A percentile compares a stretch with the other conserved stretches of the same genome.
Evolutionary conservation across 1,140 invertebrate genomes (phyloP).

Genomic region (Alviniconcha marisindica): DNA sequence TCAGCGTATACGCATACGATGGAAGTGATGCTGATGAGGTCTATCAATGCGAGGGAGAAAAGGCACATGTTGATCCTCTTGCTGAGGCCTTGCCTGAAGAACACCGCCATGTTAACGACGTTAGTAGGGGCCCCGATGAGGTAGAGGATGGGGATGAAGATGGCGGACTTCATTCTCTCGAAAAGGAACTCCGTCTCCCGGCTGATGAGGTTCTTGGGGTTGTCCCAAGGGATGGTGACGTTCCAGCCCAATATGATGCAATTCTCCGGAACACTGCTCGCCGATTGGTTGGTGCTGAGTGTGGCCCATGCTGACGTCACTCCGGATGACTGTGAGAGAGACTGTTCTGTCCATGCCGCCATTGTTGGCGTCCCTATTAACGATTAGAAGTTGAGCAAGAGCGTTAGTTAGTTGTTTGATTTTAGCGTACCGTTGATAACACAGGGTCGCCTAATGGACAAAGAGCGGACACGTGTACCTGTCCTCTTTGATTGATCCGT

Average conservation of each 20-base stretch:
- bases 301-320: no score
- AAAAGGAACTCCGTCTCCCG: not conserved
- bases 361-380: no score
- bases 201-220: not conserved
- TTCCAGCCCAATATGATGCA: not conserved
- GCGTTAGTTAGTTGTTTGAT: no score
- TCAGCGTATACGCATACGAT: not conserved
- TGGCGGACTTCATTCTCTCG: not conserved
- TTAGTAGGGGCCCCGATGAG: not conserved
- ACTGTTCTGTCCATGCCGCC: no score
- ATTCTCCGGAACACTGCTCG: no score
- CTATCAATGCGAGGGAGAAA: not conserved
- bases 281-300: no score
- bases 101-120: not conserved
- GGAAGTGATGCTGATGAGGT: not conserved
- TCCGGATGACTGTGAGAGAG: no score
- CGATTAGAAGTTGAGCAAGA: no score
- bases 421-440: no score
- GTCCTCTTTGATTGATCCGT: no score
- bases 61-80: constrained; percentile 19
- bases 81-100: not conserved
- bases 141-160: not conserved
- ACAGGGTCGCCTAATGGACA: no score
- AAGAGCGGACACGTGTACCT: no score
- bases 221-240: not conserved